Evolutionary conservation across 2,797 vertebrate genomes (phyloP), one percentile per base, ranked within the genome.

Genomic region (Oryzias dopingdopingensis): DNA sequence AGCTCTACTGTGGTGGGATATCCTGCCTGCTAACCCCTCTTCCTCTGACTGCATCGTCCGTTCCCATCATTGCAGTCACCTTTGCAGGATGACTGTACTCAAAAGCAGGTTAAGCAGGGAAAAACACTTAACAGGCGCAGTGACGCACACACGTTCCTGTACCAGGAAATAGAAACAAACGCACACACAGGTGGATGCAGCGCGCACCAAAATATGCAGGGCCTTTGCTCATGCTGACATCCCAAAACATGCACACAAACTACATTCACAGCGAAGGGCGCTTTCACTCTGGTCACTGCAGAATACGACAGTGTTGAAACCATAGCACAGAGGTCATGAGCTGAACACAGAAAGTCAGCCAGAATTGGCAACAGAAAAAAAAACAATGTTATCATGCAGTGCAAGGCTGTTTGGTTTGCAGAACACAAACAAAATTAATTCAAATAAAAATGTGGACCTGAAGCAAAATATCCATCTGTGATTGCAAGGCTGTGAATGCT

Each of bases 11-110:
- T 64, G 86, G 77, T 81, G 85, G 90, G 92, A 92, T 86, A 90
- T 93, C 92, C 92, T 91, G 86, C 74, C 71, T 59, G 74, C 80
- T 85, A 71, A 87, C 80, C 88, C 71, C 62, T 76, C 72, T 84
- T 88, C 88, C 88, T 85, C 77, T n/a, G 23, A 56, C 23, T 13
- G 42, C 56, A 50, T 74, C 72, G 61, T 62, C 65, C 77, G 87
- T 82, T 88, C 81, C 81, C 75, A 81, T 74, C 80, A 17, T 67
- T 77, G 70, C 71, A 67, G 66, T 83, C 83, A 89, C 77, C 79
- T 78, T 70, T 74, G 67, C 66, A 59, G 62, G 61, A 77, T 47
- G 67, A 75, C 73, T 42, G 59, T 17, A 54, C 60, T 75, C 45
- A 24, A 60, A 51, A 69, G 67, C 57, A 48, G 61, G 61, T 54